Evolutionary conservation across 1,140 invertebrate genomes (phyloP).

Genomic region (Vanessa tameamea): DNA sequence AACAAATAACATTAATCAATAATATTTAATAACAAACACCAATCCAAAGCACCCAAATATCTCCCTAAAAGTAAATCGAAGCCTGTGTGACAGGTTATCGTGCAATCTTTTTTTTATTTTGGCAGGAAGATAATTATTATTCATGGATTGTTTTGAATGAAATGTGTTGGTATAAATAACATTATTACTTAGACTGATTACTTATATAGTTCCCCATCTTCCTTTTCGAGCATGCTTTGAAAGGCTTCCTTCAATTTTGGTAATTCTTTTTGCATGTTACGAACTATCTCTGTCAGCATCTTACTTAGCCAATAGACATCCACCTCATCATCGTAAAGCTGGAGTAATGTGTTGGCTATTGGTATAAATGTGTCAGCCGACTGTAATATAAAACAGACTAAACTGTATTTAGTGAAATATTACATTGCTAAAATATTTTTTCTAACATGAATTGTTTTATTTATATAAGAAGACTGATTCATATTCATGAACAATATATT

Average conservation of each 20-base stretch:
- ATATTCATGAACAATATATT: too few species aligned
- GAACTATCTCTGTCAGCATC: slow-evolving; percentile 85
- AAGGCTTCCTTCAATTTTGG: slow-evolving; percentile 84
- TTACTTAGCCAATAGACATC: slow-evolving; percentile 90
- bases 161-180: neutral
- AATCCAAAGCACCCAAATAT: too few species aligned
- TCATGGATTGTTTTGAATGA: neutral
- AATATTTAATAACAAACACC: too few species aligned
- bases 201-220: slow-evolving; percentile 85
- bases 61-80: too few species aligned
- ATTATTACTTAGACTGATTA: slow-evolving; percentile 41
- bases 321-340: slow-evolving; percentile 86
- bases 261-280: slow-evolving; percentile 84
- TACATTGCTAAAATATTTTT: too few species aligned
- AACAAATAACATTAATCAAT: too few species aligned
- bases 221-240: slow-evolving; percentile 85
- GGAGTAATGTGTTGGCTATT: slow-evolving; percentile 85
- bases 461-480: neutral
- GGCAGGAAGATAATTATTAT: too few species aligned
- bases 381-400: slow-evolving; percentile 42
- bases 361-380: slow-evolving; percentile 82
- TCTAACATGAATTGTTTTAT: neutral
- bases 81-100: too few species aligned
- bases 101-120: too few species aligned
- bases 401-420: too few species aligned